Base-by-base conservation (phyloP, 2,888 invertebrate species). In the Drosophila affinis region DNA sequence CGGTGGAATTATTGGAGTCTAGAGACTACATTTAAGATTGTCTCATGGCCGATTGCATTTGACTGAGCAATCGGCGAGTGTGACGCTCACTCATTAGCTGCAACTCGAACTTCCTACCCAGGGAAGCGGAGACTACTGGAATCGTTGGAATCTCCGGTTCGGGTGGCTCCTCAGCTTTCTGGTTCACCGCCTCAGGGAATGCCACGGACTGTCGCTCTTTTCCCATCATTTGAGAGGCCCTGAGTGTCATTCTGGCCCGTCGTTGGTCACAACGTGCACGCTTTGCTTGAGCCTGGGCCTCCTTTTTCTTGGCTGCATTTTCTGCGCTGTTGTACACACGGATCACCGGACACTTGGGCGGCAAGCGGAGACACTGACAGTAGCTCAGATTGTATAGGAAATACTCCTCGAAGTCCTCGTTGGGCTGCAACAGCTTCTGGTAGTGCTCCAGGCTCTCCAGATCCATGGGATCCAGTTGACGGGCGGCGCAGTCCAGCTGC, bases 341-440 rank as follows among this genome's bases (percentile, higher is more conserved):
- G 3, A 7, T 12, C 9, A 0, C 1, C 5, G 34, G 3, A 32
- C 69, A 32, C 77, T 79, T 2, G 10, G 9, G 32, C 17, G 65
- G 58, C 0, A 72, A 32, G 2, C 72, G 67, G 10, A 91, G 62
- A 32, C 89, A 90, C 6, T 86, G 81, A 62, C 90, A 90, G 51
- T 86, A 90, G 45, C 81, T 75, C 2, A 90, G 69, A 53, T 88
- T 88, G 4, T 73, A 63, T 34, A 75, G 34, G 6, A 90, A 52
- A 58, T 90, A 90, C 53, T 90, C 90, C 1, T 81, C 83, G 39
- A 90, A 91, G 5, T 90, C 90, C 54, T 90, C 87, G 4, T 79
- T 80, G 3, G 77, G 77, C 0, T 51, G 69, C 18, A 85, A 24
- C 1, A 80, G 46, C 2, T 62, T 55, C 59, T 80, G 84, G 52